Conservation (phyloP, 2,888 invertebrate species). For the Dinocampus coccinellae region DNA sequence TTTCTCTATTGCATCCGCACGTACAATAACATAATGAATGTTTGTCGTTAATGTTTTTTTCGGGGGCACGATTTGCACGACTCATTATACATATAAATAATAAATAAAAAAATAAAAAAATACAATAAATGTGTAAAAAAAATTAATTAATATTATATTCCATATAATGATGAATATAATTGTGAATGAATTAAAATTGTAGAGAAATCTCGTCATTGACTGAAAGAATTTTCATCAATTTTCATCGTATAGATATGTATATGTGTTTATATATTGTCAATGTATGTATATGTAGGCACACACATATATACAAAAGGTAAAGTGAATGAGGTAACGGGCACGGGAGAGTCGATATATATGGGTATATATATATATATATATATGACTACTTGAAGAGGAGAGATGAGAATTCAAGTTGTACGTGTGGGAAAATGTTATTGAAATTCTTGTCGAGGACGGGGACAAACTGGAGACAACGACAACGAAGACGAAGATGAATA, state of each 20-base stretch:
- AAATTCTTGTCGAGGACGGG: slow-evolving; percentile 52
- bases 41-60: slow-evolving; percentile 33
- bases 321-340: slow-evolving; percentile 31
- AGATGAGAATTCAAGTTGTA: slow-evolving; percentile 37
- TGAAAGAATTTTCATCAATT: background rate
- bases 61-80: slow-evolving; percentile 26
- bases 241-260: background rate
- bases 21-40: background rate
- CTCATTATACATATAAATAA: too few relatives aligned
- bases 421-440: slow-evolving; percentile 61
- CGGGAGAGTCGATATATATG: slow-evolving; percentile 26
- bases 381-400: slow-evolving; percentile 29
- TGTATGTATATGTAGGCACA: too few relatives aligned
- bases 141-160: background rate
- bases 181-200: slow-evolving; percentile 1
- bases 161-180: background rate
- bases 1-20: background rate
- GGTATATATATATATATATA: slow-evolving; percentile 13
- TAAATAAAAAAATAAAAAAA: too few relatives aligned
- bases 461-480: slow-evolving; percentile 36
- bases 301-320: slow-evolving; percentile 15
- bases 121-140: background rate
- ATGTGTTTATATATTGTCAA: background rate
- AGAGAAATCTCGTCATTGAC: background rate
- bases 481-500: slow-evolving; percentile 29